Conservation (phyloP, 2,797 vertebrate genomes). For the Enoplosus armatus region DNA sequence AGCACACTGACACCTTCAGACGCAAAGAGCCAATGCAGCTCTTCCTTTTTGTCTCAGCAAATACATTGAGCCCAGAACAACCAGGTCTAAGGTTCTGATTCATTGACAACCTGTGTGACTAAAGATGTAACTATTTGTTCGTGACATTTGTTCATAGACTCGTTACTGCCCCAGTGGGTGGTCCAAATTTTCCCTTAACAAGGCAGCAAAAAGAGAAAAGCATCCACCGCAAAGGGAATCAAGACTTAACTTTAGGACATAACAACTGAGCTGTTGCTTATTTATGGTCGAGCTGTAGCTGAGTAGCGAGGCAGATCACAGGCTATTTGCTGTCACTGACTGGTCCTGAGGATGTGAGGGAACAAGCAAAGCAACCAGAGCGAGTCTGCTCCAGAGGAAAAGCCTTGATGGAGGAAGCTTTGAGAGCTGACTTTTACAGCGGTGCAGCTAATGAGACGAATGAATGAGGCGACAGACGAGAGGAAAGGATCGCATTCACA, state of each 20-base stretch:
- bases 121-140: background rate
- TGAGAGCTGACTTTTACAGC: conserved; percentile 36
- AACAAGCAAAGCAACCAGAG: conserved; percentile 46
- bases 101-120: background rate
- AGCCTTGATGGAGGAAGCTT: conserved; percentile 51
- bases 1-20: background rate
- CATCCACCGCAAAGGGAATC: conserved; percentile 13
- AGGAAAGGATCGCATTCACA: conserved; percentile 16
- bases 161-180: no score
- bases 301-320: conserved; percentile 22
- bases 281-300: conserved; percentile 8
- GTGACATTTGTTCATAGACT: no score
- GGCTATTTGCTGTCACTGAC: conserved; percentile 47
- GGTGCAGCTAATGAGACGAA: conserved; percentile 57
- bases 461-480: conserved; percentile 41
- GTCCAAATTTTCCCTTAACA: conserved; percentile 39
- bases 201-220: conserved; percentile 10
- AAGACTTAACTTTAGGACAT: conserved; percentile 34
- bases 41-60: background rate
- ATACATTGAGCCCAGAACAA: background rate
- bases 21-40: background rate
- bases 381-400: conserved; percentile 38
- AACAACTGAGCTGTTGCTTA: conserved; percentile 27
- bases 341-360: conserved; percentile 53
- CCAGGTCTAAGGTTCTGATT: background rate